Base-by-base conservation (phyloP, 2,113 vertebrate species). In the Plecotus auritus region DNA sequence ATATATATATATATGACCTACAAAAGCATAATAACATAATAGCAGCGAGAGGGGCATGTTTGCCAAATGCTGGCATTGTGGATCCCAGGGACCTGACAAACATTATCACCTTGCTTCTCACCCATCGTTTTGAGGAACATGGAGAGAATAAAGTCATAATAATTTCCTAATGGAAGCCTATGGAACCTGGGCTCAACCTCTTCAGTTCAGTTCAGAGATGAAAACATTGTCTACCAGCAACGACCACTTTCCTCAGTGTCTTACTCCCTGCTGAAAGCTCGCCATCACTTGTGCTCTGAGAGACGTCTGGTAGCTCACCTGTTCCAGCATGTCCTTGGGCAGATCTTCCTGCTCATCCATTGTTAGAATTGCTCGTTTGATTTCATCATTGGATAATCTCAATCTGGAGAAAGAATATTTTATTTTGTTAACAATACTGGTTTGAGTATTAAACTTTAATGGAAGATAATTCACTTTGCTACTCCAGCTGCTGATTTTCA, bases 261-360 rank as follows among this genome's bases (percentile, higher is more conserved):
- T 49, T 6, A 3, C 18, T 81, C 80, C 40, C 45, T 14, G 20
- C 37, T 84, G 54, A 85, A 5, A 86, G 56, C 32, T 59, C 51
- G 76, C 4, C 45, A n/a, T 40, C 73, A 51, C 12, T 70, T 49
- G 7, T 4, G 35, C 59, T 56, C 20, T 70, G 17, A 88, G 56
- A 72, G 30, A 20, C 0, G 66, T 42, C 49, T 0, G 0, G 72
- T 6, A 66, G 81, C 98, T 92, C 97, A 99, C 99, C 99, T 99
- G 99, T 97, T 99, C 99, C 97, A 99, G 97, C 99, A 99, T 99
- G 97, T 99, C 99, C 97, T 99, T 99, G 0, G 99, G 99, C 74
- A 99, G 99, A 97, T 99, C 99, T 97, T 99, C 99, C 93, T 99
- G 99, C 90, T 99, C 99, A 0, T 99, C 99, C 99, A 99, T 99